Base-by-base conservation (phyloP, 2,888 invertebrate species). In the Agelastica alni region DNA sequence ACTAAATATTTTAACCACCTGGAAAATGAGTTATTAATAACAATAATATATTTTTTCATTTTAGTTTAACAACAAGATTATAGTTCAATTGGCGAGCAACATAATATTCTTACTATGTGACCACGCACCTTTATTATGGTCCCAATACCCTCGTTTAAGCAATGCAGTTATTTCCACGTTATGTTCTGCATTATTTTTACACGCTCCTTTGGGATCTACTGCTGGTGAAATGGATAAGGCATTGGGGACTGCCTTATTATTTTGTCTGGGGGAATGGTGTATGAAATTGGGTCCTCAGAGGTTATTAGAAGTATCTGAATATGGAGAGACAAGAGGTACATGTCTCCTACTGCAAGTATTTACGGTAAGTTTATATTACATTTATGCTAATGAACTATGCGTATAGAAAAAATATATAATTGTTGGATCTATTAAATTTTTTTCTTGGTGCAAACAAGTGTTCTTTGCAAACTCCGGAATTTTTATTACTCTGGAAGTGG, bases 211-310 rank as follows among this genome's bases (percentile, higher is more conserved):
- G 75, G 64, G 60, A 62, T 79, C 81, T 1, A 73, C 76, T 1
- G 80, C 77, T 9, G 82, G 83, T 16, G 80, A 82, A 17, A 83
- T 83, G 32, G 88, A 88, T 64, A 87, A 87, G 67, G 84, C 91
- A 53, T 77, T 93, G 49, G 83, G 90, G 9, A 87, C 90, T 20
- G 89, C 93, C 0, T 80, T 96, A 64, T 83, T 96, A 68, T 84
- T 96, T 51, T 93, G 94, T 72, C 80, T 97, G 56, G 93, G 94
- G 0, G 96, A 96, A 77, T 96, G 95, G 87, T 94, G 94, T 49
- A 93, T 96, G 84, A 83, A 88, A 41, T 84, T 96, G 64, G 89
- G 89, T 0, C 84, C 85, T 0, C 69, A 76, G n/a, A 78, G 84
- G 43, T 79, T 90, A 61, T 75, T 88, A 71, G 78, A 82, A 30